These are phyloP conservation scores for Tiliacea aurago DNA, from an alignment of 2,888 invertebrate species.

Conservation along the genomic window DNA sequence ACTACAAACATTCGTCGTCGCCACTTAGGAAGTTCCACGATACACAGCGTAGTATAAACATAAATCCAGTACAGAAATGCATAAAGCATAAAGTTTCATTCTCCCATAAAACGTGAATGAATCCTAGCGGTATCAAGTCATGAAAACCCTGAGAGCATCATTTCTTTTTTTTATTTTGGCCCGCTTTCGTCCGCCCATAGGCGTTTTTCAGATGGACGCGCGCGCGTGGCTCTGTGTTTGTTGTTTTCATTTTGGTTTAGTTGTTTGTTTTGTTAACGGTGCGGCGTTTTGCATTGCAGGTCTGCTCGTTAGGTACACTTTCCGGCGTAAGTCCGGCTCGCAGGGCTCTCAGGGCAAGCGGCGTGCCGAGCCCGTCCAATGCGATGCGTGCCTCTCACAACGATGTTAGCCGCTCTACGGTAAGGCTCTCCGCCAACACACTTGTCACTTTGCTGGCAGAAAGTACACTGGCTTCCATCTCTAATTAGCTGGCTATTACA, in stretches of 20 bases:
- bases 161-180: conserved; percentile 83
- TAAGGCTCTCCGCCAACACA: conserved; percentile 83
- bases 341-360: conserved; percentile 89
- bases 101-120: conserved; percentile 83
- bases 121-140: conserved; percentile 83
- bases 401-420: conserved; percentile 90
- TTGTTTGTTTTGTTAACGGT: conserved; percentile 89
- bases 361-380: conserved; percentile 89
- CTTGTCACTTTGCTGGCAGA: conserved; percentile 76
- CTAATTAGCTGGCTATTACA: conserved; percentile 55
- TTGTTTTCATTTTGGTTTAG: conserved; percentile 84
- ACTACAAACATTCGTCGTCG: conserved; percentile 70
- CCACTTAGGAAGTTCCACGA: conserved; percentile 73
- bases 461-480: conserved; percentile 66
- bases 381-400: conserved; percentile 91
- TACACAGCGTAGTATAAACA: conserved; percentile 76
- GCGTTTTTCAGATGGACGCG: conserved; percentile 90
- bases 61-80: conserved; percentile 64
- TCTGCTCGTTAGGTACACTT: conserved; percentile 91
- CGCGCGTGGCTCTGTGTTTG: conserved; percentile 82
- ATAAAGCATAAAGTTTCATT: conserved; percentile 71
- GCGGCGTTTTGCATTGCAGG: conserved; percentile 91
- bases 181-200: conserved; percentile 87
- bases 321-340: conserved; percentile 91
- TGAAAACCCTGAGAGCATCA: conserved; percentile 83